Evolutionary conservation across 2,888 invertebrate genomes (phyloP).

Genomic region (Lingula anatina): DNA sequence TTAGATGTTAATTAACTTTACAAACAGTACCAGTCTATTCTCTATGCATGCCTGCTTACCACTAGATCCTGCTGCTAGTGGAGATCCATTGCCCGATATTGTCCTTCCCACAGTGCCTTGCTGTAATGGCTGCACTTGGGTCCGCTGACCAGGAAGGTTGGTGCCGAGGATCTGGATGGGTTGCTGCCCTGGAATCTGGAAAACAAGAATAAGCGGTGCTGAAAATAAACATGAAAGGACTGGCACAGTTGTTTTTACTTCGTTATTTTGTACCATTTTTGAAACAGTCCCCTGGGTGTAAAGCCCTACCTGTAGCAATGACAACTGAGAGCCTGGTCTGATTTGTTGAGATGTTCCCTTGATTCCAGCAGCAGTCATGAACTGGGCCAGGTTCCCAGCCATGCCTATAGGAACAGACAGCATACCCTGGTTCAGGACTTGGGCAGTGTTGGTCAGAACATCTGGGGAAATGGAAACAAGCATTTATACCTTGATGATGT

Average conservation of each 20-base stretch:
- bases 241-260: no score
- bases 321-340: conserved; percentile 24
- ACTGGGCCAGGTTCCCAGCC: conserved; percentile 35
- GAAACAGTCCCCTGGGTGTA: no score
- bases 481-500: no score
- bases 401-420: conserved; percentile 41
- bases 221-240: no score
- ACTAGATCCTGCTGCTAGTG: conserved; percentile 17
- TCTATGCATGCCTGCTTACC: conserved; percentile 18
- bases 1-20: no score
- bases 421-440: conserved; percentile 33
- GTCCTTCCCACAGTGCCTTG: conserved; percentile 15
- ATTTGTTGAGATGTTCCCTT: conserved; percentile 28
- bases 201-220: no score
- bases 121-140: neutral
- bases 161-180: conserved; percentile 33
- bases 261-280: no score
- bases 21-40: no score
- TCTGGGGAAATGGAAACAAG: no score
- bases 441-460: no score
- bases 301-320: conserved; percentile 36
- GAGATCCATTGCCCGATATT: conserved; percentile 17
- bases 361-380: conserved; percentile 39
- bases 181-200: conserved; percentile 28
- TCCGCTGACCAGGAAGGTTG: conserved; percentile 17